Conservation (phyloP, 2,888 invertebrate species). For the Leucophenga montana region DNA sequence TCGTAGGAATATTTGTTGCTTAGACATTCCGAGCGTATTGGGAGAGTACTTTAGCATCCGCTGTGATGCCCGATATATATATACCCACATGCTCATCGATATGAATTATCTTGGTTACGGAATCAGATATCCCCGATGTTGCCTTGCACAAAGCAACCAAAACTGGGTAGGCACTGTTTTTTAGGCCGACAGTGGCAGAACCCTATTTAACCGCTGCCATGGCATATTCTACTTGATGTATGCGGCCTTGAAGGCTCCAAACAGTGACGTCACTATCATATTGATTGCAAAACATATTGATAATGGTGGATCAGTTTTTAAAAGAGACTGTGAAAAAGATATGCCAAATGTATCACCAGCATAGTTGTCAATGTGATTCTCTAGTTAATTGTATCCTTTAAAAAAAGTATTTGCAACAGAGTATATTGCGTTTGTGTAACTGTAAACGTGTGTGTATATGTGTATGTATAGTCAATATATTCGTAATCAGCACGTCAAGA, state of each 20-base stretch:
- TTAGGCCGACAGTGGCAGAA: constrained; percentile 86
- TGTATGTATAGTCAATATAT: no score
- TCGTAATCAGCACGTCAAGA: no score
- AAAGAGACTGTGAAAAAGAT: no score
- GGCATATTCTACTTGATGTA: constrained; percentile 98
- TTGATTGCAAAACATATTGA: constrained; percentile 91
- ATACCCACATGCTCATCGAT: constrained; percentile 98
- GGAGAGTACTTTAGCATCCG: constrained; percentile 95
- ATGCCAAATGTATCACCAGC: no score
- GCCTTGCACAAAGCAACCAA: constrained; percentile 96
- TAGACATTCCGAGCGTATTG: constrained; percentile 95
- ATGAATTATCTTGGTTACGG: constrained; percentile 97
- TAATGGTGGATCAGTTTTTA: no score
- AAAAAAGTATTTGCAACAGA: no score
- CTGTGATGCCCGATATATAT: constrained; percentile 96
- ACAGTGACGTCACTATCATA: constrained; percentile 99
- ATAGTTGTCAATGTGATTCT: no score
- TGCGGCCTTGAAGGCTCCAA: constrained; percentile 98
- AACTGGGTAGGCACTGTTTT: constrained; percentile 93
- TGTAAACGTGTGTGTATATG: no score
- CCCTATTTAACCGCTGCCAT: constrained; percentile 96
- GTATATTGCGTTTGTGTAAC: no score
- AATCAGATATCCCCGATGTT: constrained; percentile 95
- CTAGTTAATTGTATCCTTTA: no score
- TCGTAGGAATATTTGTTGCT: constrained; percentile 95